Base-by-base conservation (phyloP, 1,140 invertebrate species). In the Panagrolaimus sp. region DNA sequence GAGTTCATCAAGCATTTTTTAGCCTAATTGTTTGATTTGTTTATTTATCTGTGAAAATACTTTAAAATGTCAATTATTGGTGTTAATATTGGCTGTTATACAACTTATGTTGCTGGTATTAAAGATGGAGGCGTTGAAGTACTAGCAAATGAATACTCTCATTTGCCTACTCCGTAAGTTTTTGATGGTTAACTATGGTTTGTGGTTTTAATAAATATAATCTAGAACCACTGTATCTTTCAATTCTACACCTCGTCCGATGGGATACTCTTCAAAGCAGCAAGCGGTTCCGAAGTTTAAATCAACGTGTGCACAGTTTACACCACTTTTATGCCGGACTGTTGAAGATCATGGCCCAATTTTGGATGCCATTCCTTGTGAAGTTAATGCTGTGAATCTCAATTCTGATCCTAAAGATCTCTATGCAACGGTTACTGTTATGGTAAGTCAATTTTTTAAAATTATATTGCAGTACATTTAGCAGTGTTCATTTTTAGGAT, bases 341-440 rank as follows among this genome's bases (percentile, higher is more conserved):
- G 52, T 58, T 21, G 15, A 58, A 21, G 28, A 28, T 10, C 52
- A 58, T 17, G 52, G 52, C 15, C 52, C 21, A 12, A 58, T 58
- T 58, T 58, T 58, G 52, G 52, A 58, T 58, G 52, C 52, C 5
- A 58, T 58, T 21, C 52, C 52, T 12, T 58, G 52, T 58, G 52
- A 58, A 5, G 28, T 6, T 21, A n/a, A 21, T 26, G 52, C 52
- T 28, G 52, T 58, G 10, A 28, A 58, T 26, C 28, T 58, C 10
- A 58, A 17, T n/a, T 58, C 52, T 21, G 28, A 17, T n/a, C 14
- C 15, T 21, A 58, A 58, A 28, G 52, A 58, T n/a, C 21, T 26
- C 21, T 58, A 58, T 58, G 15, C 52, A 26, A 58, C 52, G 10
- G 52, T 58, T 2, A 58, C 14, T 12, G 52, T 58, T 58, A 26